Evolutionary conservation across 2,113 vertebrate species (phyloP), one percentile per base, ranked within the genome.

Genomic region (Psephotus haematonotus): DNA sequence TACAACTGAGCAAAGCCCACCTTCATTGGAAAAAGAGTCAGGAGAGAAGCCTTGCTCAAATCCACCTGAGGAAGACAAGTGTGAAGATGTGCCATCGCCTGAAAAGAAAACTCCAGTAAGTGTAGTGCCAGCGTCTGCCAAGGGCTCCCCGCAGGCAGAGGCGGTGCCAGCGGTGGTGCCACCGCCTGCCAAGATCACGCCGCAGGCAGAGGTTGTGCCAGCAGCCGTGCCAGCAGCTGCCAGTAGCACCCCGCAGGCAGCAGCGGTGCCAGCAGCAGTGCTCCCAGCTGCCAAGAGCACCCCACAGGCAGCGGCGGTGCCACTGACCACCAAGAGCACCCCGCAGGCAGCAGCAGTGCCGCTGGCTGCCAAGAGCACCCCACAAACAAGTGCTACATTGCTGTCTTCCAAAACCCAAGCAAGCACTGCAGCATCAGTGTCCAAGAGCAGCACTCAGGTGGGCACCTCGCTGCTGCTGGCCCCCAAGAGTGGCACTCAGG

Each of bases 1-100:
- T 90, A 64, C 90, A 62, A 76, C 92, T 72, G 97, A 96, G 65
- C 95, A 93, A 49, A 93, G 95, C 17, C 46, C 65, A 28, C 91
- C 96, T 11, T 91, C 97, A 68, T 85, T 97, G 53, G 87, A 74
- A 68, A 86, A 92, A n/a, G 97, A 97, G 39, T 68, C 95, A 37
- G 98, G 92, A 87, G 82, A 97, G 87, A 98, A 97, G 92, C 95
- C 95, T 91, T 95, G 93, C 22, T 55, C 93, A 67, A 93, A 69
- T 63, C 92, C 91, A 2, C 27, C 96, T 52, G 53, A 88, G 77
- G 98, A 97, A 82, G 68, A 47, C 91, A 97, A 95, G 64, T 87
- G 81, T 90, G 97, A 96, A 68, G 94, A 94, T 13, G 90, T 75
- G 28, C 96, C 33, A 2, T 91, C 90, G 4, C 93, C 98, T 62